These are phyloP conservation scores for Oligia fasciuncula DNA, from an alignment of 2,888 invertebrate species.

Conservation along the genomic window DNA sequence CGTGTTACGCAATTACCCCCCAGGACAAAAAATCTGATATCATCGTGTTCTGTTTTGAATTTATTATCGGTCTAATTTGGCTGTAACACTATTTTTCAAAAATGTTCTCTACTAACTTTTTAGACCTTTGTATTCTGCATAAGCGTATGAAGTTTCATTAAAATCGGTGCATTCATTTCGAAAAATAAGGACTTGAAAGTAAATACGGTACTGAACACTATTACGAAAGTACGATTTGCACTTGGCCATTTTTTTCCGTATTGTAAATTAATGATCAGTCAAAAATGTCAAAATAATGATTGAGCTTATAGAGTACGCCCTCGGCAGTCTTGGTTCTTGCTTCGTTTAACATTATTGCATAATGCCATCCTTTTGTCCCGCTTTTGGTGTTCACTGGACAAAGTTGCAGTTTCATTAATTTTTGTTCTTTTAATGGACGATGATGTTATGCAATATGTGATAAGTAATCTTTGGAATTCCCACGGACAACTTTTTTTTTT, in stretches of 20 bases:
- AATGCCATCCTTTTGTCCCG: constrained; percentile 59
- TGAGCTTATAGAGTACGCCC: constrained; percentile 45
- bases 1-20: no score
- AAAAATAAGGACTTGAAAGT: no score
- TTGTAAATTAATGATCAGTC: constrained; percentile 67
- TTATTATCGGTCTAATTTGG: neutral
- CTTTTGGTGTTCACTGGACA: constrained; percentile 51
- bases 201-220: constrained; percentile 14
- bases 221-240: neutral
- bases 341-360: constrained; percentile 52
- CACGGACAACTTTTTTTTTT: constrained; percentile 36
- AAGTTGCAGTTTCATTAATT: constrained; percentile 47
- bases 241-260: constrained; percentile 28
- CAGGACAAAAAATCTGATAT: neutral
- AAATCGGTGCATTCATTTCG: no score
- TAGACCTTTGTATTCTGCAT: no score
- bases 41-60: neutral
- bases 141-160: no score
- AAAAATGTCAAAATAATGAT: constrained; percentile 69
- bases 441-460: constrained; percentile 39
- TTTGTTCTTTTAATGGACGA: constrained; percentile 28
- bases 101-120: no score
- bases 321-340: constrained; percentile 20
- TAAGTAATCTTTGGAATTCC: constrained; percentile 37
- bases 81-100: no score